These are phyloP conservation scores for Trialeurodes vaporariorum DNA, from an alignment of 1,140 invertebrate species.

Conservation along the genomic window DNA sequence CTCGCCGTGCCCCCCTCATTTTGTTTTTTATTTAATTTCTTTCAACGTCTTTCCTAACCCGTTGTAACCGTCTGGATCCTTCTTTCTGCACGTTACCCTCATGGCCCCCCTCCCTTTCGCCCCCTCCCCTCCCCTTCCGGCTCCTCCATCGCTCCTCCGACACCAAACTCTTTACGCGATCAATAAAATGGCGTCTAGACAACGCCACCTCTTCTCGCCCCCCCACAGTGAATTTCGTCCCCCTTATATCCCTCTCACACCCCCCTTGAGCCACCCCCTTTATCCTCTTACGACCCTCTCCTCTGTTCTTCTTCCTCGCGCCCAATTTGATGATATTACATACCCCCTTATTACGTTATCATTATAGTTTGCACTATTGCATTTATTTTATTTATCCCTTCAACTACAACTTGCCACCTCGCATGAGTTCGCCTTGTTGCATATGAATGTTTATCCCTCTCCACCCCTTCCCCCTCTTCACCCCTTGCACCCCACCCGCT, in stretches of 20 bases:
- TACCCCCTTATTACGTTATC: not conserved
- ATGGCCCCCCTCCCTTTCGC: not conserved
- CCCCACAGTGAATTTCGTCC: not conserved
- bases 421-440: no score
- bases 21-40: constrained; percentile 1
- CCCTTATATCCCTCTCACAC: not conserved
- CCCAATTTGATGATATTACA: not conserved
- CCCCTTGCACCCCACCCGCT: no score
- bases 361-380: not conserved
- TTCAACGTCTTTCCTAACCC: not conserved
- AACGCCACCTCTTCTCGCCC: not conserved
- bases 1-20: not conserved
- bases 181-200: not conserved
- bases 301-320: not conserved
- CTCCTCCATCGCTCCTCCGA: no score
- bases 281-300: not conserved
- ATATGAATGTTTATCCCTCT: no score
- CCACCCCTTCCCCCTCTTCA: no score
- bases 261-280: no score
- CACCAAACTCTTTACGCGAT: not conserved
- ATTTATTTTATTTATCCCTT: not conserved
- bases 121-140: no score
- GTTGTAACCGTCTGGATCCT: not conserved
- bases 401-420: no score
- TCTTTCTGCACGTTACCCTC: not conserved